Base-by-base conservation (phyloP, 1,140 invertebrate genomes). In the Dreissena rostriformis region DNA sequence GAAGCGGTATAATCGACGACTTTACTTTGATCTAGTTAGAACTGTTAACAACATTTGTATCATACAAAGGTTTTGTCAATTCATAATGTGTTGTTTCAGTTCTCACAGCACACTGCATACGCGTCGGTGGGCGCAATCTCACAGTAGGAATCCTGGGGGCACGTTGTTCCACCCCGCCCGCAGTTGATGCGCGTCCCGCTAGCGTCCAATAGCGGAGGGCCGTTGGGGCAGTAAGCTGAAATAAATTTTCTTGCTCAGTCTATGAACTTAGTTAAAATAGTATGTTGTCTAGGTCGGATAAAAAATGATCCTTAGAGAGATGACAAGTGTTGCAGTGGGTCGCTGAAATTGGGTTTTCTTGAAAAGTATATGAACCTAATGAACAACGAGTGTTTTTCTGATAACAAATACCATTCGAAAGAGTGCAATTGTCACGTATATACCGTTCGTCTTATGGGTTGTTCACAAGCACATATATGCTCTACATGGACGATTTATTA, bases 21-120 rank as follows among this genome's bases (percentile, higher is more conserved):
- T 24, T n/a, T n/a, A n/a, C n/a, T n/a, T 24, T n/a, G 57, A 19
- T n/a, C 2, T 6, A 61, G 22, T n/a, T 61, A 61, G 57, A 6
- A 19, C 19, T 57, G 53, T 61, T 24, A 6, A 61, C 57, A 19
- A 4, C 22, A n/a, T 61, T 61, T 2, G 2, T n/a, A 61, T 6
- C 57, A 61, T n/a, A 61, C 57, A 5, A 61, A 6, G 17, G 57
- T n/a, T 61, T 11, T 61, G 22, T 24, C 22, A 61, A 61, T 61
- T 2, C 17, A 19, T 61, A 61, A 61, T 2, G 17, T n/a, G 57
- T 61, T n/a, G 2, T 8, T 8, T 61, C 22, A 61, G 11, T 65
- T 66, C 19, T 55, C 55, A 66, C 74, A 76, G 61, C 74, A 76
- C 6, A 76, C 74, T 14, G 74, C 74, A 55, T 57, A 76, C 11